Base-by-base conservation (phyloP, 1,140 invertebrate species). In the Diabrotica undecimpunctata region DNA sequence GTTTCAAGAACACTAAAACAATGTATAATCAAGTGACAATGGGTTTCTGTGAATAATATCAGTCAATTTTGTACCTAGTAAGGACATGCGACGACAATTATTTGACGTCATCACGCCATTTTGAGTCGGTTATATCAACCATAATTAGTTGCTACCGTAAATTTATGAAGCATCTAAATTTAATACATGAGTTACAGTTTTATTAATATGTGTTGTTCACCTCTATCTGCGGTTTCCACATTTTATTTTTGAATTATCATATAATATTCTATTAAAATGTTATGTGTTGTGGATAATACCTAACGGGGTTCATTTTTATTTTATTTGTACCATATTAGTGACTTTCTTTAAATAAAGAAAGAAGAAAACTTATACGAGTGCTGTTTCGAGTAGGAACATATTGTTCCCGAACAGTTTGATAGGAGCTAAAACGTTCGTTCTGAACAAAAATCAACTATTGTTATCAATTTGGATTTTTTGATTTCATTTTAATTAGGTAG, bases 11-110 rank as follows among this genome's bases (percentile, higher is more conserved):
- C 25, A 38, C 55, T 12, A 57, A 61, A 54, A 50, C 58, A 65
- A 61, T 54, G 57, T 14, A 46, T 65, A 65, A 54, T 46, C 13
- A 57, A 66, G 59, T 61, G 46, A 61, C 59, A 61, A 61, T 61
- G 25, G 13, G 25, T 14, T 61, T 61, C 41, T 46, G 41, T 10
- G 12, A 14, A 57, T 37, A 55, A 55, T 14, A 55, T 55, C 7
- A 36, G 14, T 36, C n/a, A 61, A 61, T 36, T 61, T 39, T 61
- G 46, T 51, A 36, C 25, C 46, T 9, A 52, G 59, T 61, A 52
- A 51, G 59, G 59, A 61, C 59, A 61, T 61, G 59, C 46, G 50
- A 61, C 14, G 13, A 61, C 59, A 61, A 61, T 36, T 57, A 53
- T 46, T 13, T 61, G 59, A 61, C 59, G 59, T 61, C 59, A 61